Evolutionary conservation across 2,888 invertebrate species (phyloP).

Genomic region (Margaritifera margaritifera): DNA sequence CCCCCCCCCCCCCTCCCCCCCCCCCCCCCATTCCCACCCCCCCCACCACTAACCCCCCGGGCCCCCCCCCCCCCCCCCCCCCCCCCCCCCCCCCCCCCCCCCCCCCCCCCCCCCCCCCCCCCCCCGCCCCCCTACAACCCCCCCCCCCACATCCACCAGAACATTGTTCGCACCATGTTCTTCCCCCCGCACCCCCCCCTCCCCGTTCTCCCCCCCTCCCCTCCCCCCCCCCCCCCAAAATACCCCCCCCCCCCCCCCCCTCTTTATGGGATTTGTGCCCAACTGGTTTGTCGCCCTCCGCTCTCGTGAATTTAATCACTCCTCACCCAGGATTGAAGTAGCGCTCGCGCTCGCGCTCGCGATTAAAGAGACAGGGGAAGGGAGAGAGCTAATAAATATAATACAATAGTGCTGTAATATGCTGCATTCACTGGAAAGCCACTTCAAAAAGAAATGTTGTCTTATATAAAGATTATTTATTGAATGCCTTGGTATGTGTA

Average conservation of each 20-base stretch:
- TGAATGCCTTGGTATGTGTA: too few species aligned
- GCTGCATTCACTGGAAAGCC: too few species aligned
- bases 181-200: neutral
- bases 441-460: too few species aligned
- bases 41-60: neutral
- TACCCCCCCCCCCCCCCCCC: constrained; percentile 1
- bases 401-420: too few species aligned
- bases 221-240: neutral
- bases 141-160: neutral
- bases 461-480: too few species aligned
- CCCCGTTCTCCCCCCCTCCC: neutral
- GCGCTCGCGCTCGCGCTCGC: too few species aligned
- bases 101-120: neutral
- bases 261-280: too few species aligned
- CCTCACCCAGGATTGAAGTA: too few species aligned
- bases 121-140: neutral
- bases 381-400: too few species aligned
- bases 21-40: neutral
- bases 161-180: neutral
- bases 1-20: neutral
- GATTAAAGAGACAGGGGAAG: too few species aligned
- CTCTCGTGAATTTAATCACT: too few species aligned
- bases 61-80: neutral
- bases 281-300: too few species aligned
- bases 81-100: neutral